Evolutionary conservation across 2,888 invertebrate species (phyloP).

Genomic region (Ommatoiulus sabulosus): DNA sequence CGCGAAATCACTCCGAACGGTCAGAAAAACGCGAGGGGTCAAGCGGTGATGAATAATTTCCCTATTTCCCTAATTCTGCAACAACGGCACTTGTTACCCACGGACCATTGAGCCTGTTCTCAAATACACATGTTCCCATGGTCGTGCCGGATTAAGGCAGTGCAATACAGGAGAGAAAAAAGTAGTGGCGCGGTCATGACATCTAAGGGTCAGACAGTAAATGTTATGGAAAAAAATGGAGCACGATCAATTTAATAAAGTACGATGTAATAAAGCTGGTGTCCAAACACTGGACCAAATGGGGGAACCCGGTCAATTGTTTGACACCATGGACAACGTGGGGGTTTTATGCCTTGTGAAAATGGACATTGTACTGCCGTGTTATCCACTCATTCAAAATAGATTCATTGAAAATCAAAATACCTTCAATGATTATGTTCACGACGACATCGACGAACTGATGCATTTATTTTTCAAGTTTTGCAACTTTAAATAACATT

Average conservation of each 20-base stretch:
- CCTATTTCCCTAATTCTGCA: conserved; percentile 18
- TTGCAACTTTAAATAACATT: too few relatives aligned
- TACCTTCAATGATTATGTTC: too few relatives aligned
- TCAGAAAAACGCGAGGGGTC: conserved; percentile 1
- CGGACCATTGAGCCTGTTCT: neutral
- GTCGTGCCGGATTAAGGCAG: neutral
- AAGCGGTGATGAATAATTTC: conserved; percentile 1
- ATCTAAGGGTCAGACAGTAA: neutral
- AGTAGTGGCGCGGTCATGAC: neutral
- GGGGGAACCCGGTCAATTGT: neutral
- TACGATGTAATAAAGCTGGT: neutral
- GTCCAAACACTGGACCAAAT: neutral
- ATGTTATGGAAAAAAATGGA: neutral
- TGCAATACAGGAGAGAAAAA: neutral
- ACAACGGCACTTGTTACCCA: conserved; percentile 9
- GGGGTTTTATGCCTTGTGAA: too few relatives aligned
- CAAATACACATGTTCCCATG: neutral
- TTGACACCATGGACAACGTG: neutral
- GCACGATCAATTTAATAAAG: neutral
- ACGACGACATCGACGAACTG: too few relatives aligned
- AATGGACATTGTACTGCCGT: too few relatives aligned
- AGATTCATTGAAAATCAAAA: too few relatives aligned
- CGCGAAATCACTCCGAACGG: neutral
- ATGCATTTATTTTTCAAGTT: too few relatives aligned
- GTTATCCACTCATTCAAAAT: too few relatives aligned